Evolutionary conservation across 2,113 vertebrate species (phyloP), one percentile per base, ranked within the genome.

Genomic region (Haliaeetus leucogaster): DNA sequence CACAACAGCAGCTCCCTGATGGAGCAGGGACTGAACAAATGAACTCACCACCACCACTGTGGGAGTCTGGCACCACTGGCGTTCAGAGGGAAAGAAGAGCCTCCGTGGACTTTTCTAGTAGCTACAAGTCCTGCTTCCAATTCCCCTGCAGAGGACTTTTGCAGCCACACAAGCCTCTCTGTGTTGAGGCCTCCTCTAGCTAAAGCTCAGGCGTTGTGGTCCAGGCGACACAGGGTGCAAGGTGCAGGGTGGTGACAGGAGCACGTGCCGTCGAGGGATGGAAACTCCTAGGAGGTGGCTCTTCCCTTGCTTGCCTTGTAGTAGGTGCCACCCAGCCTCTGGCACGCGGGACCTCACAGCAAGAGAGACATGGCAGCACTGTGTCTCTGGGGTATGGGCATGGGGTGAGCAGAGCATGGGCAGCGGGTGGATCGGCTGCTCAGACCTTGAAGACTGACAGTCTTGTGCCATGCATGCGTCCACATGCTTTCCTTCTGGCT

Each of bases 391-490:
- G 59, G 8, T 32, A 34, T 3, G 13, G 45, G 30, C 34, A 8
- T 3, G 26, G 25, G 52, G 26, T 7, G 40, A 42, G 47, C 45
- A 67, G 52, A 42, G 29, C 0, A 0, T 27, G 48, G 63, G 42
- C 56, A 77, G 63, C 1, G 13, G n/a, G 25, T 58, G 53, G 11
- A 13, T 47, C 2, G 0, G 56, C 71, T 52, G 47, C 27, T 43
- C 61, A 29, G 48, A 34, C 27, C 3, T 0, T 30, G 47, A 55
- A 20, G 53, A 23, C 13, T 55, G 53, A 21, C 13, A 14, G 22
- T 19, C 67, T 74, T 5, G 0, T 32, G 23, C 25, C 12, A 1
- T 11, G 16, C 34, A 3, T 9, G 7, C 3, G 0, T 20, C 59
- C 43, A 13, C 1, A 1, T 32, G 17, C 29, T 72, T 56, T 40